phyloP scores from a whole-genome alignment of 2,888 invertebrate species.

The Parthenolecanium corni region DNA sequence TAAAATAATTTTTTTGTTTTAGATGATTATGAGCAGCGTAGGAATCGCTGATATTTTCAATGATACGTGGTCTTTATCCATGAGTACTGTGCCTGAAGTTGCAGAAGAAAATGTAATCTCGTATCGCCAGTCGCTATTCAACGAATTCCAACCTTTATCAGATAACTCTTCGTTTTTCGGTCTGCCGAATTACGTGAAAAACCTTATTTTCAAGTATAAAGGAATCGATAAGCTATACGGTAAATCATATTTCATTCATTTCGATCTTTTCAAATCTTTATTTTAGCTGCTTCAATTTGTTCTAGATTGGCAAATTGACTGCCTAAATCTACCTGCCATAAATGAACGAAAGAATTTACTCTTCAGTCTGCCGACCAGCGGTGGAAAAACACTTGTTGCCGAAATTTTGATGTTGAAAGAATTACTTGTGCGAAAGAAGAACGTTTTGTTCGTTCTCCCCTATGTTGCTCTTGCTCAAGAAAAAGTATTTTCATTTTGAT shows the following conservation, averaged over 20 bases:
- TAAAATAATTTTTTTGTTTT: background rate
- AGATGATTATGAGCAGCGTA: background rate
- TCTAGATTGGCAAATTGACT: slow-evolving; percentile 89
- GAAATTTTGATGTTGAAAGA: slow-evolving; percentile 86
- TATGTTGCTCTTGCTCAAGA: slow-evolving; percentile 96
- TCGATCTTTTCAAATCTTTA: slow-evolving; percentile 18
- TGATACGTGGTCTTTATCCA: slow-evolving; percentile 12
- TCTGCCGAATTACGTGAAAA: slow-evolving; percentile 56
- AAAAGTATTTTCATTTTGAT: slow-evolving; percentile 47
- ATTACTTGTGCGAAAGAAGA: slow-evolving; percentile 63
- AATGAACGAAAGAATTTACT: slow-evolving; percentile 65
- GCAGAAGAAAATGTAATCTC: background rate
- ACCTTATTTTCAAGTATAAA: slow-evolving; percentile 59
- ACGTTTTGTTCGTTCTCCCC: slow-evolving; percentile 81
- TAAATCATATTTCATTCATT: slow-evolving; percentile 41
- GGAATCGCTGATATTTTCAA: slow-evolving; percentile 7
- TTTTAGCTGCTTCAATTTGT: background rate
- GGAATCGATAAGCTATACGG: slow-evolving; percentile 74
- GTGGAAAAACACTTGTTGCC: slow-evolving; percentile 93
- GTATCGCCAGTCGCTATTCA: background rate
- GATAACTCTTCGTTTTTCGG: slow-evolving; percentile 53
- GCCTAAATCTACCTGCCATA: slow-evolving; percentile 65
- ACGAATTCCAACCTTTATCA: background rate
- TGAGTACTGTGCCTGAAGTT: slow-evolving; percentile 11
- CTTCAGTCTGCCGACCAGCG: slow-evolving; percentile 89